Base-by-base conservation (phyloP, 2,113 vertebrate genomes). In the Conger conger region DNA sequence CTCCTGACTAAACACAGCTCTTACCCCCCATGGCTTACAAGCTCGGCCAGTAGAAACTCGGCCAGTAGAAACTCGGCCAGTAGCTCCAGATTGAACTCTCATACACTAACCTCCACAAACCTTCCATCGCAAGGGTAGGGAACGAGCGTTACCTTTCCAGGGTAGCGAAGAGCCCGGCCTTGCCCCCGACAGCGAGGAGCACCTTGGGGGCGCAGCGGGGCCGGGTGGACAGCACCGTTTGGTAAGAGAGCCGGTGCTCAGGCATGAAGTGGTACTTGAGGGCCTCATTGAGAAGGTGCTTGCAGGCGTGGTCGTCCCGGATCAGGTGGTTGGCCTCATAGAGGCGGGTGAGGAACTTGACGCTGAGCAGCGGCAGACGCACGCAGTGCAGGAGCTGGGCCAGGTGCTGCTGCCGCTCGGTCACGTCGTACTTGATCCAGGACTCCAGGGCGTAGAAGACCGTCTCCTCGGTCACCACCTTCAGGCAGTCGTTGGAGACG, bases 201-300 rank as follows among this genome's bases (percentile, higher is more conserved):
- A 99, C 97, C 90, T 99, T 99, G 0, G 98, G 97, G 35, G 98
- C 97, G 83, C 98, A 99, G 86, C 98, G 96, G 20, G 97, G 97
- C 40, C 97, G 93, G 0, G 97, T 97, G 85, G 96, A 96, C 90
- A 99, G 90, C 92, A 99, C 91, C 45, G 93, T 99, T 94, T 99
- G 98, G 91, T 98, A 98, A 60, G 97, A 99, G 0, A 99, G 97
- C 89, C 98, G 95, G 91, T 99, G 97, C 85, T 99, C 98, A 37
- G 98, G 98, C 98, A 99, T 99, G 89, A 99, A 99, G 91, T 99
- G 98, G 93, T 99, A 99, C 87, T 99, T 99, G 0, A 99, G 97
- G 45, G 98, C 98, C 95, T 99, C 98, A 2, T 99, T 99, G 77
- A 99, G 96, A 85, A 99, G 96, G 87, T 99, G 98, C 89, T 99